Evolutionary conservation across 2,113 vertebrate species (phyloP).

Genomic region (Natator depressus): DNA sequence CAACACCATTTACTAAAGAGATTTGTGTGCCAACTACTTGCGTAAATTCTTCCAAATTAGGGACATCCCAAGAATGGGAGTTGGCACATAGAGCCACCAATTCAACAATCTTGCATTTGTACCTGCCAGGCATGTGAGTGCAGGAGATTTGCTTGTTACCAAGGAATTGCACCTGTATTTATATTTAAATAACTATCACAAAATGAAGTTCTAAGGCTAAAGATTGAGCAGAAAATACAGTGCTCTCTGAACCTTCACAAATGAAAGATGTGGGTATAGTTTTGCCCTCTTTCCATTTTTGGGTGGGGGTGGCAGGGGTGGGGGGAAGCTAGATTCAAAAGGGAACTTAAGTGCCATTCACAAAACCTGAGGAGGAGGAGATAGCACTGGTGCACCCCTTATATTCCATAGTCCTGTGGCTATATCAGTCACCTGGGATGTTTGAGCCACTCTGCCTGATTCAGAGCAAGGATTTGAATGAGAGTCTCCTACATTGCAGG

Average conservation of each 20-base stretch:
- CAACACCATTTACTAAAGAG: background rate
- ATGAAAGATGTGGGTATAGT: background rate
- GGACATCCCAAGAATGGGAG: background rate
- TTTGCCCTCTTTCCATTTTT: background rate
- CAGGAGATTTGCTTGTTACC: background rate
- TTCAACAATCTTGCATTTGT: background rate
- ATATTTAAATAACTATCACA: background rate
- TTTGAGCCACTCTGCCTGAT: background rate
- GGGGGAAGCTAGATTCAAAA: background rate
- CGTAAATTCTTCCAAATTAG: background rate
- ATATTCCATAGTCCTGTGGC: background rate
- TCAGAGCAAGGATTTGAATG: background rate
- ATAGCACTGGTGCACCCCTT: background rate
- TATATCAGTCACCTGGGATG: background rate
- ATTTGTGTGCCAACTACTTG: background rate
- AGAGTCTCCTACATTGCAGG: background rate
- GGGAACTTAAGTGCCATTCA: background rate
- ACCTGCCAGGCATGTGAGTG: background rate
- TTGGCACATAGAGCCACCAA: background rate
- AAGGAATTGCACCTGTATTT: background rate
- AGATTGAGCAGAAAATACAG: background rate
- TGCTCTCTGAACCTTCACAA: background rate
- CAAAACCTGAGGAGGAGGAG: background rate
- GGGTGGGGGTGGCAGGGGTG: no score
- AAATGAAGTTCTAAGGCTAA: background rate